phyloP scores from a whole-genome alignment of 2,113 vertebrate species.

The Pogonocichla stellata region DNA sequence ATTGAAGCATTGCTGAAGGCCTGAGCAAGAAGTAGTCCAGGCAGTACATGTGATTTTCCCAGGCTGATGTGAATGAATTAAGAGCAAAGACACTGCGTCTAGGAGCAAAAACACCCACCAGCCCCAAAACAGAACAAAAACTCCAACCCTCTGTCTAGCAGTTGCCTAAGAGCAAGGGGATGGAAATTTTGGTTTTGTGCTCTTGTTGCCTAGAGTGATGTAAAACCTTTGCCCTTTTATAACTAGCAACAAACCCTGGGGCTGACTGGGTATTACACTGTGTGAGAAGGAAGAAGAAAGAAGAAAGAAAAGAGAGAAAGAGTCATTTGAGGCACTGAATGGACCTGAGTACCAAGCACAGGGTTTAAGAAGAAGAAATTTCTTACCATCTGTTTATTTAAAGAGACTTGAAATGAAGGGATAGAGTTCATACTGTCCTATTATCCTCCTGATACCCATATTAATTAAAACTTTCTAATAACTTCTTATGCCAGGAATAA shows the following conservation, averaged over 20 bases:
- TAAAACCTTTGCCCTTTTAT: slow-evolving; percentile 36
- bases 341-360: not conserved
- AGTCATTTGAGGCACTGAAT: not conserved
- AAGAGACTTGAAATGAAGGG: not conserved
- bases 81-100: not conserved
- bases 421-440: not conserved
- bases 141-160: not conserved
- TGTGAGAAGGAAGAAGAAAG: not conserved
- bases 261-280: not conserved
- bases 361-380: not conserved
- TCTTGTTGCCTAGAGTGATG: slow-evolving; percentile 36
- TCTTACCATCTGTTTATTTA: not conserved
- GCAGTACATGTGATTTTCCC: not conserved
- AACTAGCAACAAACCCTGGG: not conserved
- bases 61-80: not conserved
- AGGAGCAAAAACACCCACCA: not conserved
- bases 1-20: not conserved
- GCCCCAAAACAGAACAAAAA: not conserved
- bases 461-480: not conserved
- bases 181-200: not conserved
- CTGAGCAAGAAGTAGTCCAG: not conserved
- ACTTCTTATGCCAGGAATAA: not conserved
- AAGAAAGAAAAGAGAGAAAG: not conserved
- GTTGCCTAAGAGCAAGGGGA: slow-evolving; percentile 7
- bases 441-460: not conserved